phyloP scores from a whole-genome alignment of 2,113 vertebrate genomes.

The Otis tarda region DNA sequence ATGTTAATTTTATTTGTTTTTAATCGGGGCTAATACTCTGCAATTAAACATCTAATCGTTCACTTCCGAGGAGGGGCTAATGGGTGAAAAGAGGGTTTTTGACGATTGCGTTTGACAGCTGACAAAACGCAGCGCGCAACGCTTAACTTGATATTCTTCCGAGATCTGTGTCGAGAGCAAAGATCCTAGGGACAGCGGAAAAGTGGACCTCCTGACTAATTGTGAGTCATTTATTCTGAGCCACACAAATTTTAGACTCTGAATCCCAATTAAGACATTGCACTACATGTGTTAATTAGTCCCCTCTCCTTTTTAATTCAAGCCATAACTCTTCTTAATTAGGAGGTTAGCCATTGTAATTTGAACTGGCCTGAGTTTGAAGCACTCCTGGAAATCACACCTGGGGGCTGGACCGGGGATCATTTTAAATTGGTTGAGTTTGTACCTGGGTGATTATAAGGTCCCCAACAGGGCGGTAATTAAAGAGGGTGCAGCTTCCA shows the following conservation, averaged over 20 bases:
- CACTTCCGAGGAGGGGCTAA: background rate
- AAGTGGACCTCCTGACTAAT: slow-evolving; percentile 47
- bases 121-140: background rate
- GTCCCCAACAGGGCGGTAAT: slow-evolving; percentile 65
- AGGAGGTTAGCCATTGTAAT: slow-evolving; percentile 69
- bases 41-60: background rate
- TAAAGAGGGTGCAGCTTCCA: slow-evolving; percentile 48
- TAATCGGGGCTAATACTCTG: background rate
- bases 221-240: slow-evolving; percentile 63
- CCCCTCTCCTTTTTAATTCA: slow-evolving; percentile 78
- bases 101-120: background rate
- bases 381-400: slow-evolving; percentile 69
- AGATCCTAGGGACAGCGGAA: background rate
- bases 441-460: slow-evolving; percentile 52
- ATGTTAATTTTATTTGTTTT: background rate
- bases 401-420: slow-evolving; percentile 53
- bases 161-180: background rate
- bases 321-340: slow-evolving; percentile 85
- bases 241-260: slow-evolving; percentile 44
- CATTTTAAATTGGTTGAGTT: slow-evolving; percentile 64
- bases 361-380: slow-evolving; percentile 64
- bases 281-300: slow-evolving; percentile 91
- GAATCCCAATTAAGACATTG: slow-evolving; percentile 88
- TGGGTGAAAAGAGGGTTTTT: background rate
- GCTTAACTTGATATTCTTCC: background rate